Evolutionary conservation across 2,888 invertebrate genomes (phyloP).

Genomic region (Corbicula japonica): DNA sequence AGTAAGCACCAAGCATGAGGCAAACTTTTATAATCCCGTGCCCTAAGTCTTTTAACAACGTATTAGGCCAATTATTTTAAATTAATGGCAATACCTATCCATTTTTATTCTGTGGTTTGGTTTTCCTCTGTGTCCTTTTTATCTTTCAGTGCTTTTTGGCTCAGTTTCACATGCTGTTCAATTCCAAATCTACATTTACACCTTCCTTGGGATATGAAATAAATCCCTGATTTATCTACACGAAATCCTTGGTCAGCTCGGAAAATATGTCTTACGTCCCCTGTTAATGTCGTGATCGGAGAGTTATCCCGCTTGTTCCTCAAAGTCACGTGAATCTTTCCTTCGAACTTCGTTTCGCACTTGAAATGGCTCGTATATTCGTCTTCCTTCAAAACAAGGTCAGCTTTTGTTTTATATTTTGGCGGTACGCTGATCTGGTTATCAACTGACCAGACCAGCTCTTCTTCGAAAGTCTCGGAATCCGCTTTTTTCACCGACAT

Average conservation of each 20-base stretch:
- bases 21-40: too few species aligned
- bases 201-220: slow-evolving; percentile 82
- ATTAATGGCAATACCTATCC: too few species aligned
- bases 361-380: slow-evolving; percentile 84
- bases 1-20: too few species aligned
- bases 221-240: slow-evolving; percentile 74
- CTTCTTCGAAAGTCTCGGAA: slow-evolving; percentile 84
- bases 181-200: slow-evolving; percentile 86
- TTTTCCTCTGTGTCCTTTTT: slow-evolving; percentile 39
- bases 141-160: slow-evolving; percentile 71
- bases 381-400: slow-evolving; percentile 85
- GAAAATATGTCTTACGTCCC: slow-evolving; percentile 83
- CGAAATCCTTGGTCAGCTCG: slow-evolving; percentile 78
- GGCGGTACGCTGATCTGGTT: slow-evolving; percentile 85
- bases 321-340: slow-evolving; percentile 84
- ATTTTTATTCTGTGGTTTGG: slow-evolving; percentile 36
- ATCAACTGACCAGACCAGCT: slow-evolving; percentile 86
- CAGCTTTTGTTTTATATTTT: slow-evolving; percentile 83
- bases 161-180: slow-evolving; percentile 86
- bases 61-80: too few species aligned
- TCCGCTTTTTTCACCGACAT: slow-evolving; percentile 83
- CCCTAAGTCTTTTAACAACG: too few species aligned
- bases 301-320: slow-evolving; percentile 84
- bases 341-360: slow-evolving; percentile 83
- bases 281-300: slow-evolving; percentile 84